Base-by-base conservation (phyloP, 2,113 vertebrate genomes). In the Gobio gobio region DNA sequence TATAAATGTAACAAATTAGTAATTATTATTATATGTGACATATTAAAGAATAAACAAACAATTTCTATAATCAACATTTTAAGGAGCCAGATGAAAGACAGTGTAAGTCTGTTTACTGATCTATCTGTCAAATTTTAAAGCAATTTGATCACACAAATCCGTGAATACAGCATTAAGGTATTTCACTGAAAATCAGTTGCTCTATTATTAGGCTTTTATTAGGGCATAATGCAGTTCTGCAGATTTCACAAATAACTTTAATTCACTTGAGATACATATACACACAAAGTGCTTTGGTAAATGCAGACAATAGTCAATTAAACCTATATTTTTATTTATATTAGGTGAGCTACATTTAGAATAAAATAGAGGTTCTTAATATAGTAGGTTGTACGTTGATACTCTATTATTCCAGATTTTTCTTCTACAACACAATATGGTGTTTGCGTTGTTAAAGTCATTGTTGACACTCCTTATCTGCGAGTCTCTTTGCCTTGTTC, bases 401-500 rank as follows among this genome's bases (percentile, higher is more conserved):
- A 18, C 70, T 85, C 22, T 51, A 54, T 49, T 70, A 54, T 85
- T 49, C 40, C 22, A 33, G n/a, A 78, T 49, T 51, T 29, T n/a
- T 86, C 82, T 45, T 79, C 78, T 86, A 66, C 83, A 86, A 74
- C 83, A 54, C 43, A 29, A 33, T 33, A 70, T 47, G 51, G 54
- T 36, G 56, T 13, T 51, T 81, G 26, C 20, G 7, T 7, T 33
- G 36, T n/a, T 40, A 8, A 6, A 3, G 0, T 95, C 90, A 96
- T 88, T 91, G 91, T 85, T 92, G 91, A 5, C 85, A 73, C 78
- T 93, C 91, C 88, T 92, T 90, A 1, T 94, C 93, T 26, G 93
- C 92, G n/a, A 96, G 93, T 63, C 97, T 92, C 91, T 96, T 98
- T 2, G 96, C 95, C 93, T 99, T 99, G 61, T 95, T 97, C 90